Evolutionary conservation across 1,140 invertebrate genomes (phyloP), one percentile per base, ranked within the genome.

Genomic region (Rhyacophila brunnea): DNA sequence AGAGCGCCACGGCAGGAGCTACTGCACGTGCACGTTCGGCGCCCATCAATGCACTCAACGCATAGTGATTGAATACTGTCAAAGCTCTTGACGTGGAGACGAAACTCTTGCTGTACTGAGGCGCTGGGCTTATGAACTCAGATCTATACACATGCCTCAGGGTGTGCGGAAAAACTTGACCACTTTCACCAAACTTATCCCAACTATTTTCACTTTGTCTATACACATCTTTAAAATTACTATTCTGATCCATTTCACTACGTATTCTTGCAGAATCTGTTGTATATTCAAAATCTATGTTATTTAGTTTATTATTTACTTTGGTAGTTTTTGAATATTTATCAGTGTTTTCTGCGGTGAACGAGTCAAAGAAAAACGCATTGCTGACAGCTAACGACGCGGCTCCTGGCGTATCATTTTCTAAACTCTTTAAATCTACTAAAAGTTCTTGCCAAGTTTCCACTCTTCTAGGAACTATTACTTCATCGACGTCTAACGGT

Each of bases 41-140:
- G 14, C 68, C 58, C 55, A 81, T 80, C 7, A 88, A 63, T 36
- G 81, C 77, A 42, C 80, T 78, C 45, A 90, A 67, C 1, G 87
- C 83, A 64, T 89, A 90, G 69, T 90, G 88, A 71, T 90, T 90
- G 71, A 89, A 88, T 46, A 87, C 86, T 23, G 81, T 87, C 60
- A 87, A 71, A 19, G 86, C 80, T 40, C 79, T 83, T 48, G 78
- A 77, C 1, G 86, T 87, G 10, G 81, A 77, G 54, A 88, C 80
- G 67, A 89, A 86, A 68, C 87, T 89, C 67, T 90, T 90, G 6
- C 85, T 85, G 38, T 85, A 86, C 51, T 84, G 81, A 6, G 84
- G 85, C 59, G 82, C 74, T 3, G 81, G 80, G 65, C 84, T 87
- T 13, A 85, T 74, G 34, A 79, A 69, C 0, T 78, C 73, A 11